Percentiles rank a stretch among this genome's conserved stretches.
Evolutionary conservation across 2,113 vertebrate species (phyloP).

Genomic region (Mirounga angustirostris): DNA sequence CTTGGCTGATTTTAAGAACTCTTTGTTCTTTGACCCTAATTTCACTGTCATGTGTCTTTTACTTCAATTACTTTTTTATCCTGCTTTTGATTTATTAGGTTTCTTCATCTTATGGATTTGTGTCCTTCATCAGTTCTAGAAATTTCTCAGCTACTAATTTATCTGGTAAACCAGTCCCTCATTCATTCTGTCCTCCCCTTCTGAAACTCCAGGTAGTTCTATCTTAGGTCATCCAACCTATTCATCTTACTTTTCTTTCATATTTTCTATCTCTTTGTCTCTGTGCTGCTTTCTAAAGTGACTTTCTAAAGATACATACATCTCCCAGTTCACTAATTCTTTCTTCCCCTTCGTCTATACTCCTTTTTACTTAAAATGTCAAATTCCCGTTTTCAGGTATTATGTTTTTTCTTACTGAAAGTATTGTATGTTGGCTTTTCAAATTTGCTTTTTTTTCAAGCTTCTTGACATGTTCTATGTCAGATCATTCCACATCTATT

Average conservation of each 20-base stretch:
- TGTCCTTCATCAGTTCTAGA: neutral
- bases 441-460: neutral
- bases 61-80: slow-evolving; percentile 33
- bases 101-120: slow-evolving; percentile 35
- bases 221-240: neutral
- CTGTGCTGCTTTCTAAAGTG: neutral
- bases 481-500: neutral
- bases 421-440: neutral
- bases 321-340: neutral
- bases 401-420: neutral
- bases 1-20: slow-evolving; percentile 1
- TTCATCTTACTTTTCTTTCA: neutral
- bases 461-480: neutral
- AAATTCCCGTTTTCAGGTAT: slow-evolving; percentile 3
- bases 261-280: neutral
- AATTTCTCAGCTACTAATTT: neutral
- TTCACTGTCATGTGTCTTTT: neutral
- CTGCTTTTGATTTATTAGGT: slow-evolving; percentile 29
- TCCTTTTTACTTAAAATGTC: slow-evolving; percentile 32
- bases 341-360: neutral
- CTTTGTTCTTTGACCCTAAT: neutral
- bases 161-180: neutral
- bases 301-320: neutral
- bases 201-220: neutral
- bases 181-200: neutral